Evolutionary conservation across 1,140 invertebrate genomes (phyloP).

Genomic region (Chrysopa pallens): DNA sequence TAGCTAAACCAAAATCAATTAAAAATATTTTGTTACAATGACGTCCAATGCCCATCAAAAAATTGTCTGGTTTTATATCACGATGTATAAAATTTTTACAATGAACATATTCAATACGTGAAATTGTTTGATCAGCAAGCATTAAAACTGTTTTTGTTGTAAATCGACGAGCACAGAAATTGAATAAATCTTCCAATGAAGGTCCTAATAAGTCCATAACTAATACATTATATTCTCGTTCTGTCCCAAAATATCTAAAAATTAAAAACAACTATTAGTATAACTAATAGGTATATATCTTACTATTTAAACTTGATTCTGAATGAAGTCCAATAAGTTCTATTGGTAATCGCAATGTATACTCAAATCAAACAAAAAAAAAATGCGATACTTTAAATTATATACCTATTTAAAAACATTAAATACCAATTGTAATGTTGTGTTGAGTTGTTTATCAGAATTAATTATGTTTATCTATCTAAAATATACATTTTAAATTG

Average conservation of each 20-base stretch:
- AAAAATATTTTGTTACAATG: slow-evolving; percentile 81
- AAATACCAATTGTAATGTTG: too few species aligned
- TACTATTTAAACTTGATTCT: not conserved
- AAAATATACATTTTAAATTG: too few species aligned
- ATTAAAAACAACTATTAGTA: not conserved
- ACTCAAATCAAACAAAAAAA: not conserved
- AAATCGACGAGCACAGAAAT: slow-evolving; percentile 79
- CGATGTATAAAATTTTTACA: slow-evolving; percentile 84
- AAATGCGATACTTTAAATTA: not conserved
- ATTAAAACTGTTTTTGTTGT: slow-evolving; percentile 88
- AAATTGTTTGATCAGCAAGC: slow-evolving; percentile 78
- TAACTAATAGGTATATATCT: not conserved
- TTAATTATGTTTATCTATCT: too few species aligned
- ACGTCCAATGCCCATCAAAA: slow-evolving; percentile 86
- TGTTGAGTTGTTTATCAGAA: too few species aligned
- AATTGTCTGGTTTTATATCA: slow-evolving; percentile 87
- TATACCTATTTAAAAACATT: too few species aligned
- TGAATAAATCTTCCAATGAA: slow-evolving; percentile 82
- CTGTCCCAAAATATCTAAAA: slow-evolving; percentile 46
- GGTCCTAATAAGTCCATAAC: slow-evolving; percentile 87
- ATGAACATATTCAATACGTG: slow-evolving; percentile 76
- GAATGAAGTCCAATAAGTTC: too few species aligned
- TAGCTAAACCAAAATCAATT: slow-evolving; percentile 88
- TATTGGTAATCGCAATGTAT: not conserved
- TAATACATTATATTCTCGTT: slow-evolving; percentile 74